A percentile compares a stretch with the other conserved stretches of the same genome.
These are phyloP conservation scores for Pachliopta kotzebuea DNA, from an alignment of 2,888 invertebrate species.

Conservation along the genomic window DNA sequence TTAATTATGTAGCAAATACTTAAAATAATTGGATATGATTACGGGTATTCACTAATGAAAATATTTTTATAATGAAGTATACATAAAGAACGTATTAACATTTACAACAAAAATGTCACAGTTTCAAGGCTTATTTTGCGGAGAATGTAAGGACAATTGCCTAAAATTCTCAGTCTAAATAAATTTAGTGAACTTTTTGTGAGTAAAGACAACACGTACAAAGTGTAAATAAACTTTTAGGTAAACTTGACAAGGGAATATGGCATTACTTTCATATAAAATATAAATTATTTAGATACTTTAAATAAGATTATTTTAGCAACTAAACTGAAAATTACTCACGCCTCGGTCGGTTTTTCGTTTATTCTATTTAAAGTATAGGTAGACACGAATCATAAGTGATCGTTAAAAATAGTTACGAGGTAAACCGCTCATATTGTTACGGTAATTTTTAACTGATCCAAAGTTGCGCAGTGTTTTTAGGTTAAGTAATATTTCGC, in stretches of 20 bases:
- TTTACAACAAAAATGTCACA: no score
- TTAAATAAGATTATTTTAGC: constrained; percentile 14
- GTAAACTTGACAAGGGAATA: no score
- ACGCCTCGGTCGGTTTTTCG: constrained; percentile 23
- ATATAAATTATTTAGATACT: constrained; percentile 1
- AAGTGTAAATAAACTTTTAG: no score
- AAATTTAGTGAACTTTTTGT: no score
- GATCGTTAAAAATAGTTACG: constrained; percentile 31
- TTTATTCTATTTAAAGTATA: constrained; percentile 32
- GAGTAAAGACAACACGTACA: no score
- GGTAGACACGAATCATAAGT: constrained; percentile 29
- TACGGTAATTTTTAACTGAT: constrained; percentile 27
- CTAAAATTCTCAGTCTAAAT: no score
- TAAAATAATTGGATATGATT: constrained; percentile 4
- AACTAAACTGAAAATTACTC: constrained; percentile 17
- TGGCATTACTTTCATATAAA: background rate
- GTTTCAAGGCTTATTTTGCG: no score
- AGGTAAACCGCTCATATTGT: constrained; percentile 25
- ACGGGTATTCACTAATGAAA: background rate
- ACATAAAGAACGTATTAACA: no score
- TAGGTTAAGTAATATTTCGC: constrained; percentile 10
- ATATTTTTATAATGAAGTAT: no score
- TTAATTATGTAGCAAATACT: background rate
- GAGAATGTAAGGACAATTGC: no score
- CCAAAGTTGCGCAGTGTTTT: constrained; percentile 18